A percentile compares a stretch with the other conserved stretches of the same genome.
phyloP scores from a whole-genome alignment of 2,113 vertebrate genomes.

The Dascyllus trimaculatus region DNA sequence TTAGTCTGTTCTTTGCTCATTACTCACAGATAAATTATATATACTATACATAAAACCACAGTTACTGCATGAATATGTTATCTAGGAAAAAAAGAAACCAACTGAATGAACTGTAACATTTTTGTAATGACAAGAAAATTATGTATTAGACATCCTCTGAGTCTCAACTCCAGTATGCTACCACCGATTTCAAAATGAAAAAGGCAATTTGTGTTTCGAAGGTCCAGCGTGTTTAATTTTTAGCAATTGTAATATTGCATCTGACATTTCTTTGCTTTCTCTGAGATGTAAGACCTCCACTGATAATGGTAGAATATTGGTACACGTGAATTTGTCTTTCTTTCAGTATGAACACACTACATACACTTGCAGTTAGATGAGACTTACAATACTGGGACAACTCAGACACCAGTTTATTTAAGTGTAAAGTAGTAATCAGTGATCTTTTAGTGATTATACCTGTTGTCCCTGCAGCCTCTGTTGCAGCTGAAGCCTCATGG shows the following conservation, averaged over 20 bases:
- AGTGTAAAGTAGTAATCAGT: neutral
- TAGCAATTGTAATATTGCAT: neutral
- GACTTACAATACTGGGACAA: neutral
- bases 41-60: no score
- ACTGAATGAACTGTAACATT: neutral
- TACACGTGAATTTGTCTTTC: neutral
- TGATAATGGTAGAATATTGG: neutral
- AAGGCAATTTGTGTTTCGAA: neutral
- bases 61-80: neutral
- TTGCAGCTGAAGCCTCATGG: slow-evolving; percentile 96
- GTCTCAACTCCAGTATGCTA: neutral
- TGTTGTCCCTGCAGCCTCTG: slow-evolving; percentile 98
- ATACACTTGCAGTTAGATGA: no score
- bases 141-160: neutral
- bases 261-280: neutral
- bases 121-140: neutral
- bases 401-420: neutral
- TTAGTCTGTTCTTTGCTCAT: no score
- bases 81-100: neutral
- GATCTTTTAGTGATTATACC: slow-evolving; percentile 78
- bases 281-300: neutral
- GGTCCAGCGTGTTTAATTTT: neutral
- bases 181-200: neutral
- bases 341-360: neutral
- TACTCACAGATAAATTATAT: neutral